Evolutionary conservation across 2,797 vertebrate genomes (phyloP).

Genomic region (Fratercula arctica): DNA sequence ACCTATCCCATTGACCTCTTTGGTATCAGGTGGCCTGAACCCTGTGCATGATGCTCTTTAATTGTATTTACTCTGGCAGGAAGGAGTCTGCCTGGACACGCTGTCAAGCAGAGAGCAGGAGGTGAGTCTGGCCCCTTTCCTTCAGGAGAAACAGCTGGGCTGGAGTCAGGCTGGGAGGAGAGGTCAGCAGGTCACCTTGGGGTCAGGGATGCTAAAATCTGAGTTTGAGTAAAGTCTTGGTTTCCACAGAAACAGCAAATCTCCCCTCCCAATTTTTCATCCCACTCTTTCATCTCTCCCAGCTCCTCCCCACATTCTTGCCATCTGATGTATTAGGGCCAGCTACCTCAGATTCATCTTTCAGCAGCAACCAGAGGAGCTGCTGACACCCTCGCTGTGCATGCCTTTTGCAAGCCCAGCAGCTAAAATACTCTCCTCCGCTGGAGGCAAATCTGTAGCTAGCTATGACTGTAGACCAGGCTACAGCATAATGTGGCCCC

Average conservation of each 20-base stretch:
- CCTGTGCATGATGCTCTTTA: neutral
- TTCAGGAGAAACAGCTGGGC: conserved; percentile 42
- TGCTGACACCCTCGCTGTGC: neutral
- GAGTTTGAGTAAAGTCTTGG: neutral
- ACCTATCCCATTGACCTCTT: neutral
- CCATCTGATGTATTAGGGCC: neutral
- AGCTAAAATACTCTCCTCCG: neutral
- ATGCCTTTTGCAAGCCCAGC: neutral
- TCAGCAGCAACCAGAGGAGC: neutral
- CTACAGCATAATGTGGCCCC: neutral
- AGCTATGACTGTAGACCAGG: neutral
- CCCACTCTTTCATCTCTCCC: conserved; percentile 39
- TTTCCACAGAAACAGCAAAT: conserved; percentile 19
- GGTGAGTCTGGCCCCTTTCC: conserved; percentile 19
- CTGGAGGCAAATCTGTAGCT: neutral
- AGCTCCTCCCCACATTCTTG: neutral
- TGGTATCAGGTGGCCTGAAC: neutral
- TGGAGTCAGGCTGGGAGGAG: conserved; percentile 17
- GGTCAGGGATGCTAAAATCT: conserved; percentile 38
- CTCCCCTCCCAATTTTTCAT: conserved; percentile 1
- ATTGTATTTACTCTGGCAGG: conserved; percentile 18
- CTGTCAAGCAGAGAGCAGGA: neutral
- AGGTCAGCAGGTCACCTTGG: conserved; percentile 37
- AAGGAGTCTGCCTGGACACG: neutral
- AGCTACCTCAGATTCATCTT: neutral